Percentiles rank a stretch among this genome's conserved stretches.
Evolutionary conservation across 2,888 invertebrate species (phyloP).

Genomic region (Resseliella maxima): DNA sequence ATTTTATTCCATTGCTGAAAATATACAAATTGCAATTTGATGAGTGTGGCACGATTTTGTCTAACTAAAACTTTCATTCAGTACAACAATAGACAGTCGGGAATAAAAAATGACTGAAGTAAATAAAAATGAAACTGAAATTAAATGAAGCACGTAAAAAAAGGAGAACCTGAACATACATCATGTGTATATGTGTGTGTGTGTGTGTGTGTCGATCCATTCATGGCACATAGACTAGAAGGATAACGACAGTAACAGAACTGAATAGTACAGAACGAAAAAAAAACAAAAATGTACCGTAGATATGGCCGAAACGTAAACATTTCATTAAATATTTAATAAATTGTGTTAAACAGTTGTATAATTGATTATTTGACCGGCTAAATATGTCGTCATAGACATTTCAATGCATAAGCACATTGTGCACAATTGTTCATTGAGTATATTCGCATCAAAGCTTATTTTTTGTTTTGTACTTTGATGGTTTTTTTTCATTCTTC

Average conservation of each 20-base stretch:
- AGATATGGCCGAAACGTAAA: constrained; percentile 54
- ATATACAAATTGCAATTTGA: no score
- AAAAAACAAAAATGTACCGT: background rate
- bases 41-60: no score
- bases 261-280: no score
- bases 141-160: background rate
- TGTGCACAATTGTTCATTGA: background rate
- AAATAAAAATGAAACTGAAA: constrained; percentile 39
- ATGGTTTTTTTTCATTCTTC: background rate
- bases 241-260: background rate
- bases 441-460: background rate
- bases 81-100: background rate
- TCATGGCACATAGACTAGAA: constrained; percentile 17
- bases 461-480: background rate
- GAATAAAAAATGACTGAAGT: background rate
- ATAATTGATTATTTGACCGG: constrained; percentile 56
- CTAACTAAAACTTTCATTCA: background rate
- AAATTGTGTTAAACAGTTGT: constrained; percentile 57
- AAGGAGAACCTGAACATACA: background rate
- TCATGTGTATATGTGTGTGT: background rate
- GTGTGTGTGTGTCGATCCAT: constrained; percentile 14
- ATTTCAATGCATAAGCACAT: background rate
- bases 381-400: constrained; percentile 36
- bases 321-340: constrained; percentile 57
- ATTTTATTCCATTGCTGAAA: no score